Base-by-base conservation (phyloP, 2,888 invertebrate genomes). In the Campaea margaritaria region DNA sequence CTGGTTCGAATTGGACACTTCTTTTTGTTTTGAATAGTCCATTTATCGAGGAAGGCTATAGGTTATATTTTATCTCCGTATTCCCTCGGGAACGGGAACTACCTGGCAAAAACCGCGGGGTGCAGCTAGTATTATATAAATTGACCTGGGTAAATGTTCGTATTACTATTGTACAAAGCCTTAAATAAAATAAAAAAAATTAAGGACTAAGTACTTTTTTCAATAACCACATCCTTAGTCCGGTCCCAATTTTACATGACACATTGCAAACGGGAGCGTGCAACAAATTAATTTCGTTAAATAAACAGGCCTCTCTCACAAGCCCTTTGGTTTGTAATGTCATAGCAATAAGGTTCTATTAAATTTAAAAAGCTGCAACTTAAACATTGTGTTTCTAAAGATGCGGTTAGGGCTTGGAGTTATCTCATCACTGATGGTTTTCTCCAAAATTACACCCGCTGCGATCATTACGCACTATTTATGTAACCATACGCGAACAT, bases 201-300 rank as follows among this genome's bases (percentile, higher is more conserved):
- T n/a, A 15, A 41, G 13, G 4, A 12, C 28, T 14, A 12, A 3
- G 13, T 39, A 39, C 39, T 42, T 12, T 15, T 42, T 15, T 16
- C 31, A 42, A 43, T 34, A 47, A 58, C 62, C 62, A 59, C 67
- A 59, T 65, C 65, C 56, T 62, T 39, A 45, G 38, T 28, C 54
- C 51, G 41, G 11, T 12, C 39, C 13, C 62, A 60, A 42, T 49
- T 51, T 43, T 44, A 51, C 47, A 55, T 52, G 66, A 65, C 64
- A 68, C 61, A 58, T 67, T 67, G 68, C 68, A 70, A 63, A 55
- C 59, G 64, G 58, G 59, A 49, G 56, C 60, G 51, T 21, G 7
- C 47, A 21, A 49, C 50, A 52, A 46, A 61, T 60, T 62, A 63
- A 67, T 57, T 49, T 59, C 39, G 36, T 57, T 34, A 31, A 31